Percentiles rank a stretch among this genome's conserved stretches.
phyloP scores from a whole-genome alignment of 2,888 invertebrate species.

The Pammene aurita region DNA sequence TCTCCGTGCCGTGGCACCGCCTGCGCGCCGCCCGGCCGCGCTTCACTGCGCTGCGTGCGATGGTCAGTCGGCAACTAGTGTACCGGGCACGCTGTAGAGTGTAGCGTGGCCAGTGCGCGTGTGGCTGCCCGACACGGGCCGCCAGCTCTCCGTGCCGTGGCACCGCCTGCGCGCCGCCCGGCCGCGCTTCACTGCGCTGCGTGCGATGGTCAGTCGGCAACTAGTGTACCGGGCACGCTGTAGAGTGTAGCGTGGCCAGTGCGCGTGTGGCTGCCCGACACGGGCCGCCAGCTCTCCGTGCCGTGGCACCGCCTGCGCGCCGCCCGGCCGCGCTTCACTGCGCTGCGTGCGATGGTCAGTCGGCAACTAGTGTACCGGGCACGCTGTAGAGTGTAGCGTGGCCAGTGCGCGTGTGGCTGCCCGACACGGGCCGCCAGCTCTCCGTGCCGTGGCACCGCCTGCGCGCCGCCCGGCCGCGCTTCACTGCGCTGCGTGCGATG shows the following conservation, averaged over 20 bases:
- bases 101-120: no score
- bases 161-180: conserved; percentile 68
- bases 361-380: no score
- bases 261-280: conserved; percentile 68
- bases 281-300: conserved; percentile 53
- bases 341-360: conserved; percentile 50
- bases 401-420: no score
- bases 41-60: conserved; percentile 61
- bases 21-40: conserved; percentile 68
- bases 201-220: conserved; percentile 45
- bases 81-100: no score
- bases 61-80: conserved; percentile 17
- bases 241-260: no score
- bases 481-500: conserved; percentile 57
- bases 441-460: conserved; percentile 68
- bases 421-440: conserved; percentile 51
- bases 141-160: conserved; percentile 61
- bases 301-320: conserved; percentile 68
- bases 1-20: conserved; percentile 64
- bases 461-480: conserved; percentile 66
- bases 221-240: no score
- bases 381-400: no score
- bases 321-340: conserved; percentile 65
- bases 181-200: conserved; percentile 61
- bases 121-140: conserved; percentile 60